Conservation (phyloP, 2,888 invertebrate genomes). For the Hymenopus coronatus region DNA sequence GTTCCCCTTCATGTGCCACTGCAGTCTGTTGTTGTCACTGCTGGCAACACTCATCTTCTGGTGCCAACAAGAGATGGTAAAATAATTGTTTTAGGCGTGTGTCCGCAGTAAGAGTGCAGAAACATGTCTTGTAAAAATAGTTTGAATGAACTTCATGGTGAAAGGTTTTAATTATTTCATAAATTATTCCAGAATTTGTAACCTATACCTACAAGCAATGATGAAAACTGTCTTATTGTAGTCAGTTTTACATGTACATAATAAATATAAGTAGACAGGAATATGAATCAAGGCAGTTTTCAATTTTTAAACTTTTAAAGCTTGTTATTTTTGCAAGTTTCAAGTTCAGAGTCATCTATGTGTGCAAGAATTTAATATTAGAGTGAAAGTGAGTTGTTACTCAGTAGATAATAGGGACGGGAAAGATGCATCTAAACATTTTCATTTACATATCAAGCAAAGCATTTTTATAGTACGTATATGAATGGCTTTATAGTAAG, state of each 20-base stretch:
- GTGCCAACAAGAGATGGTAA: conserved; percentile 58
- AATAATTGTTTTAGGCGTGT: conserved; percentile 49
- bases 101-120: neutral
- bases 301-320: neutral
- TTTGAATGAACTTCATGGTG: neutral
- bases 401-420: neutral
- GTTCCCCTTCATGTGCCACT: conserved; percentile 54
- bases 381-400: neutral
- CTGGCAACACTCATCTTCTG: conserved; percentile 56
- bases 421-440: neutral
- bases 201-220: neutral
- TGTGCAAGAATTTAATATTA: neutral
- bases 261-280: neutral
- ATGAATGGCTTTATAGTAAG: neutral
- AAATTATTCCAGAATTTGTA: neutral
- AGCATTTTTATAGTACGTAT: neutral
- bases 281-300: neutral
- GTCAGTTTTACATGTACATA: neutral
- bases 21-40: conserved; percentile 51
- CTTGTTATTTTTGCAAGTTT: neutral
- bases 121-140: neutral
- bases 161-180: neutral
- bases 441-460: neutral
- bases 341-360: neutral
- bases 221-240: neutral